A percentile compares a stretch with the other conserved stretches of the same genome.
These are phyloP conservation scores for Heliangelus exortis DNA, from an alignment of 2,797 vertebrate genomes.

Conservation along the genomic window DNA sequence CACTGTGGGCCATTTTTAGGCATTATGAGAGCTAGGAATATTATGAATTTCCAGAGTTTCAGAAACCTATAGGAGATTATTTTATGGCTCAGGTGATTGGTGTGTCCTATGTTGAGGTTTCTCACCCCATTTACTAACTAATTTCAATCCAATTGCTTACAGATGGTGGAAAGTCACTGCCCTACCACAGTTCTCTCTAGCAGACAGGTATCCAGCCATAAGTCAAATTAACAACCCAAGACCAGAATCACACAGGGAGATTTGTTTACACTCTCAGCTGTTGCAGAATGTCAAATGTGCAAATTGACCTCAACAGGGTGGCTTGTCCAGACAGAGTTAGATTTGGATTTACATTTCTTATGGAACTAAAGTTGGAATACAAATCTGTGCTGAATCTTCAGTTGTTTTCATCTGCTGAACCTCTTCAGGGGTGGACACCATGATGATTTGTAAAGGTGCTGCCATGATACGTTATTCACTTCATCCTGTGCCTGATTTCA, in stretches of 20 bases:
- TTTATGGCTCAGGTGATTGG: not conserved
- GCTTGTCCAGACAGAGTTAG: not conserved
- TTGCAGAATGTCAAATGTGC: not conserved
- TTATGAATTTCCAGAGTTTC: not conserved
- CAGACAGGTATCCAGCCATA: not conserved
- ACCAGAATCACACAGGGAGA: fast-evolving
- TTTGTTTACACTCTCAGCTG: not conserved
- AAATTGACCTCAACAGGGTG: not conserved
- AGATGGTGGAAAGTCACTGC: not conserved
- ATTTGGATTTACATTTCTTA: not conserved
- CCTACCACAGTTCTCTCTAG: not conserved
- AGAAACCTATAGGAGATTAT: not conserved
- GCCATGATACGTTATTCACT: not conserved
- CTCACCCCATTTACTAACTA: not conserved
- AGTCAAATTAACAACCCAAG: not conserved
- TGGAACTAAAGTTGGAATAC: not conserved
- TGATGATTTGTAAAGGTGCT: not conserved
- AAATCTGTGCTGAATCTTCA: not conserved
- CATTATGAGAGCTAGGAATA: not conserved
- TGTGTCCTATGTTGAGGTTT: not conserved
- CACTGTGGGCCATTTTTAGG: not conserved
- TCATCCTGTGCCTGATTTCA: not conserved
- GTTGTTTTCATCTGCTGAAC: not conserved
- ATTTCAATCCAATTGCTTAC: not conserved
- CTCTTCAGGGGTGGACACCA: not conserved